These are phyloP conservation scores for Okapia johnstoni DNA, from an alignment of 2,113 vertebrate genomes.

Conservation along the genomic window DNA sequence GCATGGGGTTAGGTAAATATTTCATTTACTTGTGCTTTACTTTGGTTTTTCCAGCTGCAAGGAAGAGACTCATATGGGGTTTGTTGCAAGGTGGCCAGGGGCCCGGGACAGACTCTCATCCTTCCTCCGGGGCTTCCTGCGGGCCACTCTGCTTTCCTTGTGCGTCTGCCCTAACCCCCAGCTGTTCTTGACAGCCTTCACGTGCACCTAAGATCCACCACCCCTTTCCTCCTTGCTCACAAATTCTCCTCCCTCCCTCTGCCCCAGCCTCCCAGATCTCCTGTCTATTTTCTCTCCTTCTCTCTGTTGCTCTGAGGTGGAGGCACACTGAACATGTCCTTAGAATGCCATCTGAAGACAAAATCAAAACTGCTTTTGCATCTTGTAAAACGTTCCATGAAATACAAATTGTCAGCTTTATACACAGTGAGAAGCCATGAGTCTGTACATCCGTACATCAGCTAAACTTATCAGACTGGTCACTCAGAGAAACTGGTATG, in stretches of 20 bases:
- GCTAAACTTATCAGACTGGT: constrained; percentile 32
- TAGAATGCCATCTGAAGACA: constrained; percentile 11
- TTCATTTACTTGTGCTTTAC: background rate
- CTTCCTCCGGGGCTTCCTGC: background rate
- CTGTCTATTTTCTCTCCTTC: background rate
- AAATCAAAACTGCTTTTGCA: background rate
- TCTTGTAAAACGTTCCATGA: constrained; percentile 16
- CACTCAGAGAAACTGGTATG: constrained; percentile 5
- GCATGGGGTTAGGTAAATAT: background rate
- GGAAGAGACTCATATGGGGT: background rate
- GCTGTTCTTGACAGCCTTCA: background rate
- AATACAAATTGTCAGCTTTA: constrained; percentile 7
- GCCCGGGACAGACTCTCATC: background rate
- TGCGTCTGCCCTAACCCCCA: background rate
- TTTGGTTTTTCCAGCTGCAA: background rate
- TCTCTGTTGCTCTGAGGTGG: background rate
- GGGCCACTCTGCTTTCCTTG: background rate
- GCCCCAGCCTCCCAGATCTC: background rate
- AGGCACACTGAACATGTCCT: background rate
- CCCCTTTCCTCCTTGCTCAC: background rate
- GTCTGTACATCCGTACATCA: background rate
- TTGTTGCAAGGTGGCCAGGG: background rate
- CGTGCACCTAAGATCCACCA: background rate
- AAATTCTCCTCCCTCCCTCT: no score
- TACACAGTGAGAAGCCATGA: background rate